Conservation (phyloP, 2,113 vertebrate genomes). For the Thamnophis sirtalis region DNA sequence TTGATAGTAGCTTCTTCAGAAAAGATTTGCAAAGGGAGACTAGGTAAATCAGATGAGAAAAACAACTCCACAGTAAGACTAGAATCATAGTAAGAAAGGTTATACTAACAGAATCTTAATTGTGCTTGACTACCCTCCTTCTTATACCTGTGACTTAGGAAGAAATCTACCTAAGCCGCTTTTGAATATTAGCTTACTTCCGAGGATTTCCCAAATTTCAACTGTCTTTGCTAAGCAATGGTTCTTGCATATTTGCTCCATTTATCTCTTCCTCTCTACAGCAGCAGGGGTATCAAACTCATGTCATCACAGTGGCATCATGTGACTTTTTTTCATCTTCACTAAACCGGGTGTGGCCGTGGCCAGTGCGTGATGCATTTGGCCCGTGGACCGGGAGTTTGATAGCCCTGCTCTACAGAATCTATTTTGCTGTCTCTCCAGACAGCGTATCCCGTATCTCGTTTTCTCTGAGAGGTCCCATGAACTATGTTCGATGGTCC, state of each 20-base stretch:
- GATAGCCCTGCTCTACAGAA: neutral
- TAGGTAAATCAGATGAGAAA: neutral
- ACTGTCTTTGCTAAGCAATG: neutral
- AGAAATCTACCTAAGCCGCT: neutral
- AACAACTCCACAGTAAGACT: neutral
- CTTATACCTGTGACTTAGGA: neutral
- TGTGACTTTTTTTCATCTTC: no score
- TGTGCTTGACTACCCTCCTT: neutral
- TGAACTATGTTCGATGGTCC: neutral
- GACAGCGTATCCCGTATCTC: neutral
- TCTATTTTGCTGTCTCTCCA: neutral
- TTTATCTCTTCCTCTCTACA: neutral
- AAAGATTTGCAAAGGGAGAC: neutral
- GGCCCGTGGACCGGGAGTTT: no score
- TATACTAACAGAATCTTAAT: neutral
- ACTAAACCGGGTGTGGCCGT: no score
- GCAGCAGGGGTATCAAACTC: neutral
- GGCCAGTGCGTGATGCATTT: no score
- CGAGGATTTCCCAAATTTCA: neutral
- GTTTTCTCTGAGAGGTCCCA: neutral
- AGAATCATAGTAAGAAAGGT: neutral
- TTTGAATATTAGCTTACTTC: neutral
- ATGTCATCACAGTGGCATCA: no score
- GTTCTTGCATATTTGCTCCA: neutral
- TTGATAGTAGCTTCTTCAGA: neutral